Evolutionary conservation across 2,113 vertebrate genomes (phyloP).

Genomic region (Ondatra zibethicus): DNA sequence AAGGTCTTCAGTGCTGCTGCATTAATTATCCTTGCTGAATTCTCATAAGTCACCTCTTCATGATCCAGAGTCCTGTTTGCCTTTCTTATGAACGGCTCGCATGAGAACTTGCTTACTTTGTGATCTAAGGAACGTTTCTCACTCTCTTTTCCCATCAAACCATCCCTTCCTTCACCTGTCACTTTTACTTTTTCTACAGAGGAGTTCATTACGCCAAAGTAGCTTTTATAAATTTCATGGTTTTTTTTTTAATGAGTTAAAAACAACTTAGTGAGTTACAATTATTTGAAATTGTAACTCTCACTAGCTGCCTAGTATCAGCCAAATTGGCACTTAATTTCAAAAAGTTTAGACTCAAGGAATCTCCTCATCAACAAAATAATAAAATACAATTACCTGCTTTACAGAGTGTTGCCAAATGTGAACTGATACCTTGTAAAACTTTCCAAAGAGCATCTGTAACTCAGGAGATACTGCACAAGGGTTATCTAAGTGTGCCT

Average conservation of each 20-base stretch:
- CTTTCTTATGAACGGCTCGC: background rate
- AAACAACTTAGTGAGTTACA: background rate
- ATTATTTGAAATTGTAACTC: background rate
- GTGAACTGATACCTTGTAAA: background rate
- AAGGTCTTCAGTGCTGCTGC: background rate
- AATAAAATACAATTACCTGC: background rate
- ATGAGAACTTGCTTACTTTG: background rate
- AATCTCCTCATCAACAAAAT: background rate
- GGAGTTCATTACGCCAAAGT: background rate
- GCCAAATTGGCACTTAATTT: background rate
- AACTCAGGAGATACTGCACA: background rate
- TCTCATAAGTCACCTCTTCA: conserved; percentile 24
- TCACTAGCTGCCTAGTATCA: background rate
- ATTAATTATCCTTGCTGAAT: conserved; percentile 8
- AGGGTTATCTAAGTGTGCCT: background rate
- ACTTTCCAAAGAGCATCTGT: background rate
- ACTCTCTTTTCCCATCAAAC: background rate
- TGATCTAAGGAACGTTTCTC: background rate
- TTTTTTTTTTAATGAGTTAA: background rate
- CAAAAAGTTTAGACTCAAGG: background rate
- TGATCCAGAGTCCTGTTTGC: background rate
- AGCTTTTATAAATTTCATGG: background rate
- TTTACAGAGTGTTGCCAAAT: background rate
- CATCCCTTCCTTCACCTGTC: background rate
- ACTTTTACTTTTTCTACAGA: background rate